phyloP scores from a whole-genome alignment of 2,888 invertebrate genomes.

The Muschampia plurimacula region DNA sequence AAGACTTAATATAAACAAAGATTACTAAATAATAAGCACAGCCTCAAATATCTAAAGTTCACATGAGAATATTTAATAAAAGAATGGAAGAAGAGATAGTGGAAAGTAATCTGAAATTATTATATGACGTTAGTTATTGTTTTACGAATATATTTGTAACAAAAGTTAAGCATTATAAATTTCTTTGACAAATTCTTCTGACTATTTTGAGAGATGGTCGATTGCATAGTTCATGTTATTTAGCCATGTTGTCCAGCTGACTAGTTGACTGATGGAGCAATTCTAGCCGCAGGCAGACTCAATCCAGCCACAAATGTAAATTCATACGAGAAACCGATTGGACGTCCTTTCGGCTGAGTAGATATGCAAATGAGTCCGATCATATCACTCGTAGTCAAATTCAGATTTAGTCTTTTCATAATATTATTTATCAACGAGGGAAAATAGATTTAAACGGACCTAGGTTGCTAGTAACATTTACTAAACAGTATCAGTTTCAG shows the following conservation, averaged over 20 bases:
- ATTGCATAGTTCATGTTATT: slow-evolving; percentile 1
- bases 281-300: slow-evolving; percentile 65
- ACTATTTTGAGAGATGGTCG: neutral
- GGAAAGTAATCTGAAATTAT: no score
- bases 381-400: slow-evolving; percentile 15
- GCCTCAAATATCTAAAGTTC: neutral
- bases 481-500: neutral
- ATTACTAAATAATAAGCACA: slow-evolving; percentile 1
- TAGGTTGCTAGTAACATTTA: no score
- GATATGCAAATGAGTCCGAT: slow-evolving; percentile 55
- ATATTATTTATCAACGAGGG: neutral
- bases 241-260: slow-evolving; percentile 4
- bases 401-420: slow-evolving; percentile 7
- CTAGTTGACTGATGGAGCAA: slow-evolving; percentile 10
- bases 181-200: neutral
- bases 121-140: no score
- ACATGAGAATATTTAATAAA: no score
- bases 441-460: neutral
- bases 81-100: no score
- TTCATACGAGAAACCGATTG: slow-evolving; percentile 67
- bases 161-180: neutral
- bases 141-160: no score
- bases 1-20: slow-evolving; percentile 9
- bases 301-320: slow-evolving; percentile 71
- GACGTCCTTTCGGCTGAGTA: slow-evolving; percentile 62